phyloP scores from a whole-genome alignment of 2,113 vertebrate species.

The Callionymus lyra region DNA sequence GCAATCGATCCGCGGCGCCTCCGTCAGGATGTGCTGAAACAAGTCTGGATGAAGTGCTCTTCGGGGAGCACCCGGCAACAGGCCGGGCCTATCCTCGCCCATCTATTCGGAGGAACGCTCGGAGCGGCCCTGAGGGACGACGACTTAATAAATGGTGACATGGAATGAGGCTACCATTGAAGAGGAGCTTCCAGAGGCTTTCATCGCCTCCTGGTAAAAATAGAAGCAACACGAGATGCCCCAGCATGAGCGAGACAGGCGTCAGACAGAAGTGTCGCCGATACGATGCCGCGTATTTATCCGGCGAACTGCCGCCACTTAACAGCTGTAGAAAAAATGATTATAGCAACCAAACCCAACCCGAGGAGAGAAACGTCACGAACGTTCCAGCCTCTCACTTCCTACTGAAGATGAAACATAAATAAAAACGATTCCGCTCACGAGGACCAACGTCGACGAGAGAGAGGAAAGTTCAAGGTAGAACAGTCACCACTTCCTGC shows the following conservation, averaged over 20 bases:
- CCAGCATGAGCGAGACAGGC: constrained; percentile 32
- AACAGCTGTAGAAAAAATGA: constrained; percentile 38
- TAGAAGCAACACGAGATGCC: constrained; percentile 57
- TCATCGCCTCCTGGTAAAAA: constrained; percentile 64
- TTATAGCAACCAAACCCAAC: constrained; percentile 35
- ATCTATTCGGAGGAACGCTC: constrained; percentile 50
- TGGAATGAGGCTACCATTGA: constrained; percentile 60
- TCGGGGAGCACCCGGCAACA: constrained; percentile 55
- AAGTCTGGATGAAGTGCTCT: constrained; percentile 26
- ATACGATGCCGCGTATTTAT: constrained; percentile 48
- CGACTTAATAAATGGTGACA: constrained; percentile 68
- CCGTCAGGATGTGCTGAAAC: constrained; percentile 39
- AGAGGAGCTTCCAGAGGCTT: constrained; percentile 60
- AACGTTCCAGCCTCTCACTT: neutral
- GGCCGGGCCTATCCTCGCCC: constrained; percentile 36
- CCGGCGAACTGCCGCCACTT: constrained; percentile 35
- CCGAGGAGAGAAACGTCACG: constrained; percentile 5
- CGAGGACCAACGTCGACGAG: neutral
- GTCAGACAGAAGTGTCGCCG: constrained; percentile 41
- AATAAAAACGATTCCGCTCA: neutral
- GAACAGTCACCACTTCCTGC: constrained; percentile 24
- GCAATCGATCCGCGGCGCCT: too few species aligned
- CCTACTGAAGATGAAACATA: neutral
- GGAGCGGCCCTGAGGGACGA: constrained; percentile 56
- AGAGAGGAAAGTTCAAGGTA: constrained; percentile 46